phyloP scores from a whole-genome alignment of 1,140 invertebrate species.

The Trachymyrmex cornetzi region DNA sequence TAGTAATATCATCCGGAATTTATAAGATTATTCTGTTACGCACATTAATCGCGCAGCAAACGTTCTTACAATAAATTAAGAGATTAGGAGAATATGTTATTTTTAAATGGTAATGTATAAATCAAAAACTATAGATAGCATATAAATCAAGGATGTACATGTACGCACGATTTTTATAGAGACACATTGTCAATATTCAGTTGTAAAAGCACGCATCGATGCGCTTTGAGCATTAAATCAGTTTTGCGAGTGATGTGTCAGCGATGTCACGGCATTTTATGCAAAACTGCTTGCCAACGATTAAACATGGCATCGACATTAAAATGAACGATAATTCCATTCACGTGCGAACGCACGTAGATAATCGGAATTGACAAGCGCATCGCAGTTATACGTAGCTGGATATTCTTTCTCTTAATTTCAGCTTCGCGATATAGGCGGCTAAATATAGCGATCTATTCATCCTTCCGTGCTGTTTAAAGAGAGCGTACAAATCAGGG shows the following conservation, averaged over 20 bases:
- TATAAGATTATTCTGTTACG: not conserved
- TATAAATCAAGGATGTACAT: not conserved
- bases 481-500: not conserved
- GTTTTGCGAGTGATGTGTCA: slow-evolving; percentile 65
- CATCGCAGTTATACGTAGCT: not conserved
- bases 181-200: slow-evolving; percentile 17
- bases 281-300: slow-evolving; percentile 56
- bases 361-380: slow-evolving; percentile 50
- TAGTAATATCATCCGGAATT: not conserved
- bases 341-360: not conserved
- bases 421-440: not conserved
- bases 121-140: not conserved
- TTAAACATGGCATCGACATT: slow-evolving; percentile 48
- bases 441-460: not conserved
- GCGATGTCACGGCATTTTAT: slow-evolving; percentile 61
- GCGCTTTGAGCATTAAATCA: slow-evolving; percentile 73
- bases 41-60: not conserved
- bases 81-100: not conserved
- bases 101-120: not conserved
- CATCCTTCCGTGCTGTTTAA: not conserved
- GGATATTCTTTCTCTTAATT: slow-evolving; percentile 29
- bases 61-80: not conserved
- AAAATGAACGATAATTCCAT: slow-evolving; percentile 64
- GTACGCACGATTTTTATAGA: slow-evolving; percentile 9
- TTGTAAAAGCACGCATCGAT: slow-evolving; percentile 45